These are phyloP conservation scores for Tiliqua scincoides DNA, from an alignment of 2,113 vertebrate species.

Conservation along the genomic window DNA sequence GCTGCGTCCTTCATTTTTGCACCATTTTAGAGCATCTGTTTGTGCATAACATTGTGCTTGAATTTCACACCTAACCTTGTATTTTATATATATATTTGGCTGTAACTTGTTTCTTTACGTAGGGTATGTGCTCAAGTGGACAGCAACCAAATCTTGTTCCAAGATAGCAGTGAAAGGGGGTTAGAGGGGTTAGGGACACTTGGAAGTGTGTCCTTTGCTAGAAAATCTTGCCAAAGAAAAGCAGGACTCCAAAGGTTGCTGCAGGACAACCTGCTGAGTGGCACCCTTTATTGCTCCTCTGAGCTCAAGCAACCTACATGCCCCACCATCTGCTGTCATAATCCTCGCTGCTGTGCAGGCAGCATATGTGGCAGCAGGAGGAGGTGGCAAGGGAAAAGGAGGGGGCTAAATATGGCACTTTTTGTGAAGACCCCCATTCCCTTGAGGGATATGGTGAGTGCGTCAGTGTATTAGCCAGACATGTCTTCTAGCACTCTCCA, in stretches of 20 bases:
- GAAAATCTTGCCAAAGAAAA: neutral
- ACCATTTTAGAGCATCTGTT: neutral
- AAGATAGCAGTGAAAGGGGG: neutral
- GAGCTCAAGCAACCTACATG: neutral
- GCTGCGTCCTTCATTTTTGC: neutral
- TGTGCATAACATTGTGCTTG: neutral
- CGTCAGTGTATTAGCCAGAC: neutral
- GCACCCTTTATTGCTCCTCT: neutral
- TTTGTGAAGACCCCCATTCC: slow-evolving; percentile 11
- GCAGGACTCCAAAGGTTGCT: neutral
- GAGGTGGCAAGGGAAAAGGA: neutral
- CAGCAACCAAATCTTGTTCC: neutral
- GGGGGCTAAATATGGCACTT: slow-evolving; percentile 4
- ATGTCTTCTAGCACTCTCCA: neutral
- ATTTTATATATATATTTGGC: too few species aligned
- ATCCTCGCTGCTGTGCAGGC: neutral
- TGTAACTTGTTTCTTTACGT: neutral
- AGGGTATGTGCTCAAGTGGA: neutral
- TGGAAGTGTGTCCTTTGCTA: neutral
- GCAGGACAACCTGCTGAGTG: neutral
- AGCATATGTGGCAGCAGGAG: slow-evolving; percentile 3
- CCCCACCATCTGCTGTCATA: neutral
- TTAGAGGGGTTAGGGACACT: neutral
- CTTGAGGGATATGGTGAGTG: neutral
- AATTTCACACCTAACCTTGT: neutral